These are phyloP conservation scores for Temnothorax unifasciatus DNA, from an alignment of 2,888 invertebrate species.

Conservation along the genomic window DNA sequence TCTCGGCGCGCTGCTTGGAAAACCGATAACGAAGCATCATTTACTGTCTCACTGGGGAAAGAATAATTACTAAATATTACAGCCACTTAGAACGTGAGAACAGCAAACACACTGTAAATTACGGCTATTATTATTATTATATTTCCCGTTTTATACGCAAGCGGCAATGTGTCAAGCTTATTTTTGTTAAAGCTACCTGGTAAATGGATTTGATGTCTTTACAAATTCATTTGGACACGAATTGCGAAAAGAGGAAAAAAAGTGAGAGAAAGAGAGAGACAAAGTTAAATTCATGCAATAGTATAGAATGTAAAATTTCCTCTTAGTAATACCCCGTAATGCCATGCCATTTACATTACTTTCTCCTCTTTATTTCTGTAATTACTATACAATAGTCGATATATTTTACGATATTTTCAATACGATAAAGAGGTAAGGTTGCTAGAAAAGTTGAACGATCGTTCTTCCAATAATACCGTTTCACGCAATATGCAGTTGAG, in stretches of 20 bases:
- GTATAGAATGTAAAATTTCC: background rate
- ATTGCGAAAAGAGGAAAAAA: background rate
- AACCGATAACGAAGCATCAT: slow-evolving; percentile 54
- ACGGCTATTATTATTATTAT: slow-evolving; percentile 22
- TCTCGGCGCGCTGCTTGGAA: slow-evolving; percentile 24
- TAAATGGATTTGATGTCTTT: background rate
- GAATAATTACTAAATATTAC: slow-evolving; percentile 45
- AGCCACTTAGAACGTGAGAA: slow-evolving; percentile 22
- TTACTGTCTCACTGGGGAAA: slow-evolving; percentile 36
- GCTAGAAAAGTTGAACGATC: background rate
- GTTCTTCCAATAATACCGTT: background rate
- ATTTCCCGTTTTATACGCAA: background rate
- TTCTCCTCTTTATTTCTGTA: background rate
- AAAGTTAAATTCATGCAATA: background rate
- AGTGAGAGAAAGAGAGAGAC: background rate
- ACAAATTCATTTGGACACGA: slow-evolving; percentile 9
- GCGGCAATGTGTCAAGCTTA: background rate
- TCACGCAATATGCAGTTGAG: background rate
- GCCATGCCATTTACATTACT: background rate
- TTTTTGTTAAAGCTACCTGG: background rate
- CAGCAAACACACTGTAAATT: slow-evolving; percentile 19
- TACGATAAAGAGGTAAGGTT: background rate
- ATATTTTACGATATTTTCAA: background rate
- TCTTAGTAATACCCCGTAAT: background rate
- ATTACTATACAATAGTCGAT: background rate